Base-by-base conservation (phyloP, 1,140 invertebrate genomes). In the Xylocopa sonorina region DNA sequence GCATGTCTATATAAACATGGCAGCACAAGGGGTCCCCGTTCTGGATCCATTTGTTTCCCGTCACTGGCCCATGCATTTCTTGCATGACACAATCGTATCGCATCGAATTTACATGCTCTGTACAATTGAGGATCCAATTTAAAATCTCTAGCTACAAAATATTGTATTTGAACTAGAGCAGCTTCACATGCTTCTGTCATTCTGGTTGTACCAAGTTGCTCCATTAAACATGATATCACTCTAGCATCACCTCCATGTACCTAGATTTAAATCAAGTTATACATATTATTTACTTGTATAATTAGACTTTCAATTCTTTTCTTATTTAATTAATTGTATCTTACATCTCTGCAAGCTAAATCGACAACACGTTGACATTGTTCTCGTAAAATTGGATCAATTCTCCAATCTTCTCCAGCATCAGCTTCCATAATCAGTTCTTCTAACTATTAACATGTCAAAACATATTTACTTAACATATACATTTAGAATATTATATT, bases 141-240 rank as follows among this genome's bases (percentile, higher is more conserved):
- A 88, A 98, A 99, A 93, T 99, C 97, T 85, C 99, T 95, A 0
- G 97, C 96, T 64, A 99, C 95, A 93, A 99, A 99, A 91, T 99
- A 99, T 88, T 99, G 98, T 88, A 99, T 98, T 93, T 99, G 98
- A 27, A 99, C 93, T 41, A 99, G 93, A 32, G 97, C 96, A 67
- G 96, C 95, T 93, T 99, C 97, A 93, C 99, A 99, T 24, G 96
- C 95, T 72, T 95, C 95, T 2, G 95, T 96, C 98, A 99, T 99
- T 64, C 95, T 92, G 53, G 95, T 94, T 0, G 96, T 96, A 51
- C 97, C 97, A 48, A 99, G 93, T 90, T 98, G 96, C 83, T 98
- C 97, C 96, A 99, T 97, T 16, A 99, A 94, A 92, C 99, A 99
- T 27, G 96, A 96, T 94, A 99, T 97, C 5, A 99, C 96, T 89